Percentiles rank a stretch among this genome's conserved stretches.
Evolutionary conservation across 2,113 vertebrate species (phyloP).

Genomic region (Pluvialis apricaria): DNA sequence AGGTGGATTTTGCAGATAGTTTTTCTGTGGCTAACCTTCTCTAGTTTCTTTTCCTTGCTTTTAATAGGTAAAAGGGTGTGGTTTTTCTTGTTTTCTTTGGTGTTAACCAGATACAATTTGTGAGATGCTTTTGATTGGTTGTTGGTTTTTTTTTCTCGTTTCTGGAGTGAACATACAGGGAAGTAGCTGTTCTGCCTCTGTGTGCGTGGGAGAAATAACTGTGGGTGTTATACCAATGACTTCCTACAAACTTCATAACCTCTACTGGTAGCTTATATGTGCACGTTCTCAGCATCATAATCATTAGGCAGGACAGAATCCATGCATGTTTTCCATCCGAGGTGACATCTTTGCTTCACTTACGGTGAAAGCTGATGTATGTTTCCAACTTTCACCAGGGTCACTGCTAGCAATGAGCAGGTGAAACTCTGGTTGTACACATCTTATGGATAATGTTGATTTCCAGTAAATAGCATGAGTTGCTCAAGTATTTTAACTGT

Average conservation of each 20-base stretch:
- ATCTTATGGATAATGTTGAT: neutral
- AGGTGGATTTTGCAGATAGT: neutral
- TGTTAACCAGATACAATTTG: neutral
- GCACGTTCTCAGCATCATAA: neutral
- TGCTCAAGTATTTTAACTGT: neutral
- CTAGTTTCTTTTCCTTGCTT: neutral
- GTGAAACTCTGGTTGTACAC: neutral
- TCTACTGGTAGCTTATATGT: fast-evolving
- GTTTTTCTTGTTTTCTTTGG: neutral
- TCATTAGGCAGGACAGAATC: neutral
- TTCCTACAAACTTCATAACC: neutral
- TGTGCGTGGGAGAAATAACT: neutral
- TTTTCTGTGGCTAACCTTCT: neutral
- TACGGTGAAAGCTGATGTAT: neutral
- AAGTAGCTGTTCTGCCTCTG: neutral
- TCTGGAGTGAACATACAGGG: neutral
- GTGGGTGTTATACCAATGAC: neutral
- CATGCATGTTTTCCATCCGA: neutral
- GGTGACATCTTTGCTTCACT: neutral
- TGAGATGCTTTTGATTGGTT: neutral
- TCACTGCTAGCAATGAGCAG: neutral
- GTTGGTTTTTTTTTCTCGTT: neutral
- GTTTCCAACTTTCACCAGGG: neutral
- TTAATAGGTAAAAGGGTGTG: neutral
- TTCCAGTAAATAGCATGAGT: neutral